phyloP scores from a whole-genome alignment of 2,113 vertebrate species.

The Brachypodius melanocephalos region DNA sequence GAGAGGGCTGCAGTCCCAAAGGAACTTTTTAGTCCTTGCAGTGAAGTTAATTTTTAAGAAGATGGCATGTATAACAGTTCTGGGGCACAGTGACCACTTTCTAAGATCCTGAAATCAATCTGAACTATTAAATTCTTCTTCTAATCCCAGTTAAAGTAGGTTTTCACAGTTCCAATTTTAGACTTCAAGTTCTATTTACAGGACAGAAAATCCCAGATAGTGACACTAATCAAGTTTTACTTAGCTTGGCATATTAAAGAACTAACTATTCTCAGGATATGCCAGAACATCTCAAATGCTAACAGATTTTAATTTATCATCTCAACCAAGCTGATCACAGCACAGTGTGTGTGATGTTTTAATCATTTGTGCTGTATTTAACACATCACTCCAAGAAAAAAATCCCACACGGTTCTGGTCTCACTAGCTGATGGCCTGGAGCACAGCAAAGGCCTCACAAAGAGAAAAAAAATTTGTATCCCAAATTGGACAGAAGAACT shows the following conservation, averaged over 20 bases:
- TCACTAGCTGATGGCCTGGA: background rate
- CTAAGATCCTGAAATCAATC: background rate
- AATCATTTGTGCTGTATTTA: background rate
- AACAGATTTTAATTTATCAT: slow-evolving; percentile 16
- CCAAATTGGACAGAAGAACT: background rate
- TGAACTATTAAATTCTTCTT: background rate
- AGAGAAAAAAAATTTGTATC: background rate
- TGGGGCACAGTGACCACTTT: background rate
- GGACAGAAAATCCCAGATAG: slow-evolving; percentile 42
- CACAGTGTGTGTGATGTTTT: background rate
- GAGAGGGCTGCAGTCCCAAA: background rate
- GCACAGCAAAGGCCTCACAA: background rate
- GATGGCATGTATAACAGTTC: rapidly evolving
- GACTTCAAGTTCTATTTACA: slow-evolving; percentile 43
- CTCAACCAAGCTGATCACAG: slow-evolving; percentile 14
- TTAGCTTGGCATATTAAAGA: slow-evolving; percentile 33
- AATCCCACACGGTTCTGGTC: background rate
- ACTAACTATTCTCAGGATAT: slow-evolving; percentile 3
- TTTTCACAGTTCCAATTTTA: slow-evolving; percentile 51
- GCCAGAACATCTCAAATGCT: slow-evolving; percentile 19
- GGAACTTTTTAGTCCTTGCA: background rate
- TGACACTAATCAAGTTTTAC: slow-evolving; percentile 58
- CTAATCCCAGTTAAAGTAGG: slow-evolving; percentile 27
- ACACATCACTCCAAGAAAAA: background rate
- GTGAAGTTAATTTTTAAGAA: background rate